Base-by-base conservation (phyloP, 2,797 vertebrate species). In the Platalea minor region DNA sequence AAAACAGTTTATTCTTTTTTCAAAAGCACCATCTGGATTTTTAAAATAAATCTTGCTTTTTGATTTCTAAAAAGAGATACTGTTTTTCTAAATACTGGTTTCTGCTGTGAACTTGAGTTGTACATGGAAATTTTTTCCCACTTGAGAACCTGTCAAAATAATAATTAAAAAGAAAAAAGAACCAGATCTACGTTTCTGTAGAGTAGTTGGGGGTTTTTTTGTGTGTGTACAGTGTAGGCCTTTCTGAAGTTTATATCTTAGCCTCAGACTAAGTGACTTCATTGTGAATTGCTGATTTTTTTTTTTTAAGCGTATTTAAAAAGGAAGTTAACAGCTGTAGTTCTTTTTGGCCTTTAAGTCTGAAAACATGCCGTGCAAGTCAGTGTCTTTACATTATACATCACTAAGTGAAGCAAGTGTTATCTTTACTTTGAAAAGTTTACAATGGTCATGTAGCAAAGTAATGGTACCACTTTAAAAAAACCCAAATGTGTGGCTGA, bases 1-100 rank as follows among this genome's bases (percentile, higher is more conserved):
- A 89, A 96, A 94, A 41, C 73, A 85, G 12, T 72, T 94, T 84
- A 56, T 76, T 93, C n/a, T 95, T 92, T 77, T 93, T 93, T 83
- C 7, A 5, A 95, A 96, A 94, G 33, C 85, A 63, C 54, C 79
- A 64, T n/a, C 31, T 79, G 83, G 69, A 50, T 81, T 89, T 96
- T 94, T 43, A 70, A 91, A 95, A 60, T 68, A 84, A 37, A 11
- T 64, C 4, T 39, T 46, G 1, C 2, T 33, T 82, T 65, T 69
- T 57, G 11, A 75, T n/a, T 51, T 91, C 8, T 90, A 57, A 59
- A 39, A 81, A 53, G 67, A 95, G 37, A 51, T 57, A 57, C 28
- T 77, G 24, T 83, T 95, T 94, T 81, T 82, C 74, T 73, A 60
- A 83, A 68, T 84, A 60, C 10, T 85, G 7, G 72, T 59, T 96